Evolutionary conservation across 2,113 vertebrate genomes (phyloP), one percentile per base, ranked within the genome.

Genomic region (Nettapus auritus): DNA sequence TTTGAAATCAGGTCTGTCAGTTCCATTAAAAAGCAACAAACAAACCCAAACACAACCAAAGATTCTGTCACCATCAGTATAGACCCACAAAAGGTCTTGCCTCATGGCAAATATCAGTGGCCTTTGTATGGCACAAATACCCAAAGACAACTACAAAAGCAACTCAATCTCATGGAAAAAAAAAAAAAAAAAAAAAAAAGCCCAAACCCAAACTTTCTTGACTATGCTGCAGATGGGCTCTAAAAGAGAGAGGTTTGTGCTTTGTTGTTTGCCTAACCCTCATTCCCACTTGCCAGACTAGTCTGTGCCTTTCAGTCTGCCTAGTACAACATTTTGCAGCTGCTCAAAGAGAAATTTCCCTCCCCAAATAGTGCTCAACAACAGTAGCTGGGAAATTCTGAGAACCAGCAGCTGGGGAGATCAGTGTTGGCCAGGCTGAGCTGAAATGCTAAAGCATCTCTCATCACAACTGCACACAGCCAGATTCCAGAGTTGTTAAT

Each of bases 351-450:
- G 76, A 92, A 73, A 53, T 48, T 64, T 75, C 60, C 48, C 60
- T 46, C 33, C 80, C 34, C 60, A 44, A 42, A 70, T 1, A 83
- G 56, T 0, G 2, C 52, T 50, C 70, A 89, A 78, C 16, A 33
- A 34, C 48, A 78, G 94, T 86, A 93, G 85, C 76, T 86, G 90
- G 76, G 85, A 89, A 91, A 74, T 44, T 67, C 79, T 91, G 89
- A 31, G 75, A 91, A 82, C 46, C 55, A 88, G 79, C 93, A 93
- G 93, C 89, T 88, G 87, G 56, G 55, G 53, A 36, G 66, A 89
- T 89, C 55, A 85, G 22, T 7, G 29, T 31, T 93, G 86, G 59
- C 3, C 19, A 0, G 59, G 56, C 50, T 80, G 63, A 67, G 64
- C 60, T 75, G 79, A 81, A 92, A 67, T 78, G 71, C 76, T 83